These are phyloP conservation scores for Salticus scenicus DNA, from an alignment of 2,888 invertebrate genomes.

Conservation along the genomic window DNA sequence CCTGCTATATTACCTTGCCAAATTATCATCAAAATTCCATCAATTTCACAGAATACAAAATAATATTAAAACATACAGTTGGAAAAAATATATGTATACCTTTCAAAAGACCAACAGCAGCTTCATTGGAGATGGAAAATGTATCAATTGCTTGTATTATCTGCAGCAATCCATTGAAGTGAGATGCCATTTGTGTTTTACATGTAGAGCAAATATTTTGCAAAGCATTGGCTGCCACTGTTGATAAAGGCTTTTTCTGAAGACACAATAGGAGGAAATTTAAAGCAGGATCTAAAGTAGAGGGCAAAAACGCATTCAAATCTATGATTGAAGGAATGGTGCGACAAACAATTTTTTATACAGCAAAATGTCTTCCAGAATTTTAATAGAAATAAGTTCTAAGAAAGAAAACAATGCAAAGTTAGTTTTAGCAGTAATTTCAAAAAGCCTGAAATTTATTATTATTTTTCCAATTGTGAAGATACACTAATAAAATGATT, in stretches of 20 bases:
- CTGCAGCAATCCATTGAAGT: slow-evolving; percentile 84
- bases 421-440: too few relatives aligned
- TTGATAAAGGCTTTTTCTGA: slow-evolving; percentile 84
- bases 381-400: slow-evolving; percentile 6
- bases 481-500: too few relatives aligned
- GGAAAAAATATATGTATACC: slow-evolving; percentile 76
- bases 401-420: neutral
- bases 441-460: too few relatives aligned
- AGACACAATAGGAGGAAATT: slow-evolving; percentile 86
- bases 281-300: slow-evolving; percentile 82
- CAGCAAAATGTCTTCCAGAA: slow-evolving; percentile 3
- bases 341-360: neutral
- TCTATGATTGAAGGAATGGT: neutral
- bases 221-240: slow-evolving; percentile 87
- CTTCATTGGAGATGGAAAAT: slow-evolving; percentile 84
- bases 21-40: too few relatives aligned
- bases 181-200: slow-evolving; percentile 84
- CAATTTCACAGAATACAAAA: too few relatives aligned
- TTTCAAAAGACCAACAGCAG: slow-evolving; percentile 85
- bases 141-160: slow-evolving; percentile 85
- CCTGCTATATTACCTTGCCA: too few relatives aligned
- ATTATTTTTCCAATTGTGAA: too few relatives aligned
- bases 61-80: too few relatives aligned
- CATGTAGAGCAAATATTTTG: slow-evolving; percentile 91
- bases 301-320: neutral